Conservation (phyloP, 2,888 invertebrate species). For the Agelastica alni region DNA sequence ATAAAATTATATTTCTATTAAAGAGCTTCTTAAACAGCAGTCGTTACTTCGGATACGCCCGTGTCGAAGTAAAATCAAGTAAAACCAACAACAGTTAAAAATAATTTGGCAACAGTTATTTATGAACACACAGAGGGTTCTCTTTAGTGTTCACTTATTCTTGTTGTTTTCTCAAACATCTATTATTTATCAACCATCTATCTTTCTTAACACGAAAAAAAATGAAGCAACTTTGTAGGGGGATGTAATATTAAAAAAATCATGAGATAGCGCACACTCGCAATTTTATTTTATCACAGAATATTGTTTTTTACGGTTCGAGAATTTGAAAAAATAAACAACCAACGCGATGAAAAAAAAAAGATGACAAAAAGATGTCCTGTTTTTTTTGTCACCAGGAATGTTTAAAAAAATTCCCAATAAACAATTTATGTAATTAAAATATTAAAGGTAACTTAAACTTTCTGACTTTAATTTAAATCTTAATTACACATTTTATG, state of each 20-base stretch:
- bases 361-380: no score
- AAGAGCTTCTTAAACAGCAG: no score
- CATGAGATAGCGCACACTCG: background rate
- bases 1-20: no score
- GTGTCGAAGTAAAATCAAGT: background rate
- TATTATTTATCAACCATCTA: conserved; percentile 18
- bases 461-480: no score
- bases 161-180: conserved; percentile 10
- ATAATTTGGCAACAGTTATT: conserved; percentile 15
- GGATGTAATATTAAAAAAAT: conserved; percentile 8
- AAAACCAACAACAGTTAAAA: conserved; percentile 6
- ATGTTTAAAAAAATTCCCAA: no score
- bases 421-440: no score
- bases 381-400: no score
- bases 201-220: background rate
- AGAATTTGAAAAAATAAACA: no score
- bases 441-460: no score
- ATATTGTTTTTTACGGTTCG: conserved; percentile 1
- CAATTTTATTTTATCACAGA: background rate
- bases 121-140: conserved; percentile 12
- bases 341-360: no score
- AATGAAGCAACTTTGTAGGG: conserved; percentile 1
- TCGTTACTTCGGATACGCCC: no score
- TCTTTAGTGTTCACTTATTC: conserved; percentile 10
- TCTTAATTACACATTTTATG: no score